Evolutionary conservation across 2,113 vertebrate genomes (phyloP).

Genomic region (Condylura cristata): DNA sequence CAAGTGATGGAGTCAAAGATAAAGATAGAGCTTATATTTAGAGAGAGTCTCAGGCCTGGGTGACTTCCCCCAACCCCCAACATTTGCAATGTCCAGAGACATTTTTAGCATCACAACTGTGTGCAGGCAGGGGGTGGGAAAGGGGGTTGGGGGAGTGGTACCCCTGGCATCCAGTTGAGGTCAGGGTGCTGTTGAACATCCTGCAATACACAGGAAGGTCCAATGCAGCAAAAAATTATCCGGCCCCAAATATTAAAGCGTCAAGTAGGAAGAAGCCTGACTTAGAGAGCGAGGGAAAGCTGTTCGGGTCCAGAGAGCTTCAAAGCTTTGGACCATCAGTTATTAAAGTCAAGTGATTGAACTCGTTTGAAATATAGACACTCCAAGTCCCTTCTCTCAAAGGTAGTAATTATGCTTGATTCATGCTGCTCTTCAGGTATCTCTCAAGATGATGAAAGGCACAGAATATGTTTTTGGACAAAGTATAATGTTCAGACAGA

Average conservation of each 20-base stretch:
- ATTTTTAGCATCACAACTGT: not conserved
- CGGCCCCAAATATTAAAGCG: not conserved
- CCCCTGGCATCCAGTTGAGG: not conserved
- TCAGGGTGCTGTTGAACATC: not conserved
- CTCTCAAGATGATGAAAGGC: constrained; percentile 13
- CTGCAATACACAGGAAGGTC: not conserved
- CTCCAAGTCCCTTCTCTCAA: not conserved
- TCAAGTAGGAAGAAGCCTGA: not conserved
- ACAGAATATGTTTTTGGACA: not conserved
- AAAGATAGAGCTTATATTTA: not conserved
- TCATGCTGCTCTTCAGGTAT: not conserved
- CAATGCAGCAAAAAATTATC: not conserved
- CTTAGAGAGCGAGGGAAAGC: not conserved
- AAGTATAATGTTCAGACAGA: not conserved
- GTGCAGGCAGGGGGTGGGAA: not conserved
- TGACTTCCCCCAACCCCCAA: not conserved
- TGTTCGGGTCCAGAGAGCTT: not conserved
- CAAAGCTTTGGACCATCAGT: not conserved
- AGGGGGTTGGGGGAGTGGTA: accelerated
- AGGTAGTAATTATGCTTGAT: not conserved
- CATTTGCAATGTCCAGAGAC: not conserved
- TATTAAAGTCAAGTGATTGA: not conserved
- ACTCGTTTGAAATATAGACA: not conserved
- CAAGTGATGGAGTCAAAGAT: not conserved
- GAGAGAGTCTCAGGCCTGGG: not conserved